Evolutionary conservation across 64 coral and sea anemone species (phyloP), one percentile per base, ranked within the genome.

Genomic region (Montipora capricornis): DNA sequence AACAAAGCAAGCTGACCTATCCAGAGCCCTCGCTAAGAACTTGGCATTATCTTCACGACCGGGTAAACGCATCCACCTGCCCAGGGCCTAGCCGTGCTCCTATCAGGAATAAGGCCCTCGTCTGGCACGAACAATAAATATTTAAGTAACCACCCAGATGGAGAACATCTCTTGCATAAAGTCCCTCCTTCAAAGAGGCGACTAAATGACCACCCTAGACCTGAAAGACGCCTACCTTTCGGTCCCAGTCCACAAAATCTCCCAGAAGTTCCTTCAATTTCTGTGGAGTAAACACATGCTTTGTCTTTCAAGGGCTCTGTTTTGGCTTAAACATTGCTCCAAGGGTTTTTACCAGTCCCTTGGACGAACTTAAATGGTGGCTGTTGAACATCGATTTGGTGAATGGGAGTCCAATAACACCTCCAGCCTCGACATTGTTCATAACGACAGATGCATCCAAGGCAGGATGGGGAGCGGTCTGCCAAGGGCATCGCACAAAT

Each of bases 11-110:
- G 90, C 90, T 10, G 79, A 92, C 26, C 52, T 92, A 20, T 87
- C 91, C 2, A 75, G 57, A 17, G 82, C 83, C 48, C 88, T 86
- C 26, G 82, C 91, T 13, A 93, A 93, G n/a, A 93, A 93, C 75
- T 79, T 77, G 74, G 26, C 26, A 29, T 29, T 29, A 29, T 29
- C 71, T 20, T 74, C 19, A 19, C 71, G 70, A 61, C 47, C 20
- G 20, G 71, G n/a, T 74, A 74, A 74, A 24, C 71, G 20, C 71
- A 29, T 29, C 71, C 24, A 74, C 20, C 26, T 29, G 71, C 16
- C 20, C 71, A 74, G 16, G 71, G 71, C 20, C 15, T n/a, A 69
- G 67, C 7, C 67, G 26, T 29, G 26, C 26, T 29, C 26, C 26
- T 29, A 29, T 29, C 26, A 29, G 26, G 26, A 29, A 29, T 29